A percentile compares a stretch with the other conserved stretches of the same genome.
These are phyloP conservation scores for Eira barbara DNA, from an alignment of 2,113 vertebrate species.

Conservation along the genomic window DNA sequence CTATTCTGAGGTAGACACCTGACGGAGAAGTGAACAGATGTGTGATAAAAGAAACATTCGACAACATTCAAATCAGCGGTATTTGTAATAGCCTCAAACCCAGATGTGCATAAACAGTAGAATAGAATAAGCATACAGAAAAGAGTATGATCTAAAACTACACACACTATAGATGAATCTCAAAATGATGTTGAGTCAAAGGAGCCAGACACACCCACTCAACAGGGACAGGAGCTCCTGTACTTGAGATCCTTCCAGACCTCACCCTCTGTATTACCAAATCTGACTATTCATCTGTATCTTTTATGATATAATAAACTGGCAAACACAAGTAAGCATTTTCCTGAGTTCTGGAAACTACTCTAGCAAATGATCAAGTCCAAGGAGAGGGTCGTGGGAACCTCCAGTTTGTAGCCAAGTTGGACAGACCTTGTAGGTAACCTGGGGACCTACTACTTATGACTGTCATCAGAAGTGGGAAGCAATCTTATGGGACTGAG, in stretches of 20 bases:
- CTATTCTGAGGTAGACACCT: not conserved
- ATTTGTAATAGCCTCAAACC: not conserved
- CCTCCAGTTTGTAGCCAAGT: not conserved
- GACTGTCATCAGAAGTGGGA: not conserved
- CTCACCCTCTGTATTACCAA: not conserved
- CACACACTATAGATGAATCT: not conserved
- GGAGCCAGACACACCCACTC: not conserved
- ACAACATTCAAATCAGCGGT: not conserved
- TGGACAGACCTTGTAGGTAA: not conserved
- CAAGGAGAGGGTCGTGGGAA: not conserved
- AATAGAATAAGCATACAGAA: not conserved
- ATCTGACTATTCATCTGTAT: not conserved
- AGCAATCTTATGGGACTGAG: not conserved
- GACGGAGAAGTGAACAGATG: not conserved
- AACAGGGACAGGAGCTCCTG: not conserved
- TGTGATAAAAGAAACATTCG: not conserved
- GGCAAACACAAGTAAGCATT: not conserved
- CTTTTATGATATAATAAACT: not conserved
- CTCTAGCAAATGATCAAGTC: not conserved
- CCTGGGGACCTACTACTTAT: not conserved
- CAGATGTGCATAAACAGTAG: not conserved
- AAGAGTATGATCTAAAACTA: not conserved
- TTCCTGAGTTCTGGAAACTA: not conserved
- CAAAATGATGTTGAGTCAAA: not conserved
- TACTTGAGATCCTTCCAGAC: not conserved